Conservation (phyloP, 2,888 invertebrate species). For the Pemphredon lugubris region DNA sequence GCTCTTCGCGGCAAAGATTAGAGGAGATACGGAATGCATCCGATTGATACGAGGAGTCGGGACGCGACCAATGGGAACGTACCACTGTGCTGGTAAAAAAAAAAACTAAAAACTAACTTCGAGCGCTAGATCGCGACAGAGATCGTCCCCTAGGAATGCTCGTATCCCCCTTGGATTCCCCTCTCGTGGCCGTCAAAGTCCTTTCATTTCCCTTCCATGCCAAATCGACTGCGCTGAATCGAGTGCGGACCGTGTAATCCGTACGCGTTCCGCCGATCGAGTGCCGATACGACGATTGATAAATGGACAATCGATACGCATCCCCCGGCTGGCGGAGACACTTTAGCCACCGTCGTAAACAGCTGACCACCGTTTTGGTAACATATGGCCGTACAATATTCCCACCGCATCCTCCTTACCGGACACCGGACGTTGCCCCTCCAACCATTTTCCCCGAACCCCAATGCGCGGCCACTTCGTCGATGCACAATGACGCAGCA, state of each 20-base stretch:
- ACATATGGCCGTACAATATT: slow-evolving; percentile 66
- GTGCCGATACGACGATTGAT: slow-evolving; percentile 56
- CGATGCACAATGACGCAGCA: slow-evolving; percentile 34
- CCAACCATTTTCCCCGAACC: slow-evolving; percentile 50
- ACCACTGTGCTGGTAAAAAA: no score
- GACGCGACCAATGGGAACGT: no score
- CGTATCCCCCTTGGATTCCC: slow-evolving; percentile 29
- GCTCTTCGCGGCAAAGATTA: no score
- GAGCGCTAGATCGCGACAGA: slow-evolving; percentile 42
- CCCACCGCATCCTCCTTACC: slow-evolving; percentile 42
- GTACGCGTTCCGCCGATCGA: no score
- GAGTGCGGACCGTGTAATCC: not conserved
- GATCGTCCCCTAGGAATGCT: slow-evolving; percentile 31
- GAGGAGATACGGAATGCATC: no score
- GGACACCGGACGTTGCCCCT: slow-evolving; percentile 41
- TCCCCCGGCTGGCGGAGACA: slow-evolving; percentile 16
- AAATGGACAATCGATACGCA: slow-evolving; percentile 56
- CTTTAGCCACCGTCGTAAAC: slow-evolving; percentile 54
- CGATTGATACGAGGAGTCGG: no score
- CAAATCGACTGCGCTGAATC: slow-evolving; percentile 16
- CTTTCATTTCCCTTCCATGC: slow-evolving; percentile 38
- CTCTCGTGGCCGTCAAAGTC: slow-evolving; percentile 20
- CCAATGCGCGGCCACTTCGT: slow-evolving; percentile 15
- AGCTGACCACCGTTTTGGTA: slow-evolving; percentile 67
- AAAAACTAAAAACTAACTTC: no score